These are phyloP conservation scores for Plebejus anna DNA, from an alignment of 2,888 invertebrate genomes.

Conservation along the genomic window DNA sequence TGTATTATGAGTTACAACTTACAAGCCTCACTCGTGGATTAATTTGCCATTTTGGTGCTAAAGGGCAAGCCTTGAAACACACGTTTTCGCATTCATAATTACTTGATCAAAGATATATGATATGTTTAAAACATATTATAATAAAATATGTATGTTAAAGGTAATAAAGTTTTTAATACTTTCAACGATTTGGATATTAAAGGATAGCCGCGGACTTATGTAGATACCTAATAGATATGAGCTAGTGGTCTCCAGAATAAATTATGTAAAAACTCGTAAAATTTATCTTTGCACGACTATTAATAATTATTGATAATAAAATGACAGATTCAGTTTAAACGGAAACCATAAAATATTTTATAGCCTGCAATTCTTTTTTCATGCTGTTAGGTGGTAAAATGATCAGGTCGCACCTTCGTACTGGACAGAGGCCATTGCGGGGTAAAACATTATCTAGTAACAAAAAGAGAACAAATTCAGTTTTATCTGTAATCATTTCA, in stretches of 20 bases:
- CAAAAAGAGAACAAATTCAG: no score
- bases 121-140: not conserved
- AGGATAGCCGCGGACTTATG: not conserved
- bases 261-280: not conserved
- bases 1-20: not conserved
- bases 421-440: not conserved
- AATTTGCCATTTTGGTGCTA: not conserved
- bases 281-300: constrained; percentile 1
- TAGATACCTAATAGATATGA: not conserved
- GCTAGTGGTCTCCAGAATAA: not conserved
- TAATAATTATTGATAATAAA: constrained; percentile 10
- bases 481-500: no score
- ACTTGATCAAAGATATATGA: not conserved
- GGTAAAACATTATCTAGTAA: not conserved
- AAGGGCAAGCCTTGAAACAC: not conserved
- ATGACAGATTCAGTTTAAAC: constrained; percentile 24
- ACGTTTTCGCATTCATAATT: not conserved
- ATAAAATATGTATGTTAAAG: not conserved
- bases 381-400: not conserved
- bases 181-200: not conserved
- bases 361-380: not conserved
- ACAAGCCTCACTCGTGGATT: not conserved
- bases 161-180: constrained; percentile 16
- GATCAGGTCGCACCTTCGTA: not conserved
- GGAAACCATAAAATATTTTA: constrained; percentile 11